Conservation (phyloP, 2,888 invertebrate species). For the Glyphotaelius pellucidus region DNA sequence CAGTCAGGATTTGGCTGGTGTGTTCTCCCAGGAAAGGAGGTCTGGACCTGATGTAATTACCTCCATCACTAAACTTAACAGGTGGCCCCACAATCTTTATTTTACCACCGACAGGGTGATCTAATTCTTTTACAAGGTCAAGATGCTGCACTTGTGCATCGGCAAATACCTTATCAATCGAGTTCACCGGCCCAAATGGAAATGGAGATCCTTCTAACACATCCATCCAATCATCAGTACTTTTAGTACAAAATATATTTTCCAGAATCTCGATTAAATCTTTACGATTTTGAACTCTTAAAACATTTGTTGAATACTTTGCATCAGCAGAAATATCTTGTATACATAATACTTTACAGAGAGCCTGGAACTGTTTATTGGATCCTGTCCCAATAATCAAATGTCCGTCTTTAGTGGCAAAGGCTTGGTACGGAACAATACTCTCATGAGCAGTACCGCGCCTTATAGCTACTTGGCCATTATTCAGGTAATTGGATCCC, state of each 20-base stretch:
- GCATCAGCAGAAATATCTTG: constrained; percentile 80
- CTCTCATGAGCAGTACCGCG: constrained; percentile 97
- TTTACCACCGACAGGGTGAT: constrained; percentile 83
- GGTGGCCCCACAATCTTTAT: constrained; percentile 92
- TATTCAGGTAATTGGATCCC: constrained; percentile 93
- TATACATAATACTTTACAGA: constrained; percentile 82
- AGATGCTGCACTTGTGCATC: constrained; percentile 90
- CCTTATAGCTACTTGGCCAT: constrained; percentile 84
- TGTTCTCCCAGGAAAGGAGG: constrained; percentile 95
- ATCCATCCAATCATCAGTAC: constrained; percentile 85
- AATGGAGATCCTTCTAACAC: constrained; percentile 86
- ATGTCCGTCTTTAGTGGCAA: constrained; percentile 88
- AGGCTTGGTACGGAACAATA: constrained; percentile 96
- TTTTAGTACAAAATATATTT: constrained; percentile 79
- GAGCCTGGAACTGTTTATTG: constrained; percentile 85
- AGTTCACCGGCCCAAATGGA: constrained; percentile 94
- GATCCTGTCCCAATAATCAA: constrained; percentile 93
- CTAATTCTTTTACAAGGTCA: constrained; percentile 83
- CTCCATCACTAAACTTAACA: constrained; percentile 86
- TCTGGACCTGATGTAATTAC: constrained; percentile 83
- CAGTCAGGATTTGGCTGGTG: constrained; percentile 85
- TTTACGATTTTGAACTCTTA: constrained; percentile 86
- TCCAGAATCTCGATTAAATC: constrained; percentile 82
- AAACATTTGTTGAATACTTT: constrained; percentile 84
- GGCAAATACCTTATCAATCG: constrained; percentile 88